Evolutionary conservation across 2,113 vertebrate species (phyloP).

Genomic region (Stigmatopora argus): DNA sequence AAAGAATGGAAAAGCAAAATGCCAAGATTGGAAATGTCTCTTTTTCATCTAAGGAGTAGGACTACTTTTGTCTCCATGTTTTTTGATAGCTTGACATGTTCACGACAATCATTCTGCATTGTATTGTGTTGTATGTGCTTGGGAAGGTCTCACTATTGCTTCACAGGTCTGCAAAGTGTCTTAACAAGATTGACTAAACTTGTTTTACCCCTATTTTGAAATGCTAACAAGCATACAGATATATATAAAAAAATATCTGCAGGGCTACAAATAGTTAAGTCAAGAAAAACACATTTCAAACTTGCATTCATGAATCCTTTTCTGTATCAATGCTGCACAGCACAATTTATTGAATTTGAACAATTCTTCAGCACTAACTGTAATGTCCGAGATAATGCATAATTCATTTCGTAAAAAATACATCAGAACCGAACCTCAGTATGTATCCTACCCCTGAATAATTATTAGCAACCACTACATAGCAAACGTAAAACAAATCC

Average conservation of each 20-base stretch:
- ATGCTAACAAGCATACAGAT: conserved; percentile 6
- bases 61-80: conserved; percentile 11
- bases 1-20: conserved; percentile 44
- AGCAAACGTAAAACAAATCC: background rate
- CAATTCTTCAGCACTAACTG: background rate
- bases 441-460: background rate
- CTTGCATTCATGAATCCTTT: background rate
- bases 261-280: conserved; percentile 20
- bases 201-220: background rate
- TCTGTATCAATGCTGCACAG: background rate
- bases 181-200: conserved; percentile 9
- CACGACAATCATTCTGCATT: conserved; percentile 8
- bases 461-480: background rate
- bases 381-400: background rate
- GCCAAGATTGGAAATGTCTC: conserved; percentile 6
- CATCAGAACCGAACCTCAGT: background rate
- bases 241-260: background rate
- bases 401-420: background rate
- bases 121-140: conserved; percentile 15
- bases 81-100: background rate
- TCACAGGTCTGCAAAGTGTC: conserved; percentile 25
- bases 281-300: conserved; percentile 29
- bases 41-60: conserved; percentile 25
- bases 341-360: background rate
- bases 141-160: conserved; percentile 7